Base-by-base conservation (phyloP, 2,888 invertebrate genomes). In the Synergus laeviventris region DNA sequence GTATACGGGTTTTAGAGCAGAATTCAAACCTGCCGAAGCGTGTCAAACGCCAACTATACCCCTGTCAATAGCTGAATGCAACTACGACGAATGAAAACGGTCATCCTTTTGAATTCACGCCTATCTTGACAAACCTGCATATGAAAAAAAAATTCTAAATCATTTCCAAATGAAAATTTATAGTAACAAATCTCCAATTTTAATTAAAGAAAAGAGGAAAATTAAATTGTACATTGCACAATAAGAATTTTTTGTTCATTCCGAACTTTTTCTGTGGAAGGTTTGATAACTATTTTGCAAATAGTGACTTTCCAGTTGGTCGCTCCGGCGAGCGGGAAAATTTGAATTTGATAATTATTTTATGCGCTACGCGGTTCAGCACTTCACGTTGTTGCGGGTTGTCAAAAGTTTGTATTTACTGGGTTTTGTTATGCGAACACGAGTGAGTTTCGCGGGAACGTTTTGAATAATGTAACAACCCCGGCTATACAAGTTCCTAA, bases 381-480 rank as follows among this genome's bases (percentile, higher is more conserved):
- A 82, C 81, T 83, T 82, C 78, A 76, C 79, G 80, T 31, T 31
- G 62, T 16, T 74, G 56, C 79, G 82, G 84, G 85, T 88, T 86
- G 87, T 88, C 87, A 89, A 90, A 89, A 90, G 87, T 90, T 90
- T 86, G 85, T 83, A 82, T 84, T 83, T 81, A 84, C 76, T 79
- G 82, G 87, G 86, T 89, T 89, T 89, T 87, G 88, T 87, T 85
- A 83, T 78, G 81, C 77, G 80, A 82, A 78, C 81, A 84, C 84
- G 78, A 81, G 81, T 79, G 87, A 87, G 88, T 88, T 87, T 85
- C 85, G 84, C 85, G 85, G 83, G 86, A 83, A 86, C 83, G 86
- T 86, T 89, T 86, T 88, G 89, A 89, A 91, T 91, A 90, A 91
- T 90, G 89, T 90, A 91, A 90, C 89, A 87, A 89, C 87, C 86